Percentiles rank a stretch among this genome's conserved stretches.
Conservation (phyloP, 2,888 invertebrate species). For the Dilophus febrilis region DNA sequence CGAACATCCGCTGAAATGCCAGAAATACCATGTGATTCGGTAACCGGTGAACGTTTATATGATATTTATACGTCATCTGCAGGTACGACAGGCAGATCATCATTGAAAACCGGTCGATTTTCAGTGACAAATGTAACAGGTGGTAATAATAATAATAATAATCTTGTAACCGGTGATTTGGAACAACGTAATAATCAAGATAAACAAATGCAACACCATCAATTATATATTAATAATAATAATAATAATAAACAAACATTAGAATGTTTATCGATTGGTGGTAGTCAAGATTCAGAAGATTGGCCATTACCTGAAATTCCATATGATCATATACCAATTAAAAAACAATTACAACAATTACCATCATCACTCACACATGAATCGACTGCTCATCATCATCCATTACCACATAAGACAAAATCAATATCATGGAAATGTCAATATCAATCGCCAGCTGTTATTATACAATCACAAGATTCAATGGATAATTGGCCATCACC, state of each 20-base stretch:
- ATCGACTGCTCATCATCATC: constrained; percentile 11
- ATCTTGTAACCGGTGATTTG: constrained; percentile 21
- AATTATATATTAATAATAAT: constrained; percentile 6
- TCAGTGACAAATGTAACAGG: constrained; percentile 26
- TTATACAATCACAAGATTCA: constrained; percentile 33
- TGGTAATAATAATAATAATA: constrained; percentile 18
- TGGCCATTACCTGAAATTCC: constrained; percentile 61
- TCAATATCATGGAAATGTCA: constrained; percentile 30
- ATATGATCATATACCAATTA: constrained; percentile 28
- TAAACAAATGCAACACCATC: constrained; percentile 16
- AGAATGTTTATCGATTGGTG: constrained; percentile 32
- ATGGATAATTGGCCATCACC: constrained; percentile 74
- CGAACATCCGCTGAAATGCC: constrained; percentile 73
- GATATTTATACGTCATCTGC: constrained; percentile 34
- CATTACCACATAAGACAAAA: constrained; percentile 17
- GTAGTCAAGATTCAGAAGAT: constrained; percentile 58
- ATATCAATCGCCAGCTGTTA: constrained; percentile 24
- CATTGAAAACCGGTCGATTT: constrained; percentile 25
- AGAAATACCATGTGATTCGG: constrained; percentile 62
- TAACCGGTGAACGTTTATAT: constrained; percentile 34
- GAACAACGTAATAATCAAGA: constrained; percentile 4
- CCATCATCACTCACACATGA: constrained; percentile 19
- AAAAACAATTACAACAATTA: no score
- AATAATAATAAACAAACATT: constrained; percentile 20
- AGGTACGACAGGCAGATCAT: constrained; percentile 21